These are phyloP conservation scores for Steinernema carpocapsae DNA, from an alignment of 2,888 invertebrate genomes.

Conservation along the genomic window DNA sequence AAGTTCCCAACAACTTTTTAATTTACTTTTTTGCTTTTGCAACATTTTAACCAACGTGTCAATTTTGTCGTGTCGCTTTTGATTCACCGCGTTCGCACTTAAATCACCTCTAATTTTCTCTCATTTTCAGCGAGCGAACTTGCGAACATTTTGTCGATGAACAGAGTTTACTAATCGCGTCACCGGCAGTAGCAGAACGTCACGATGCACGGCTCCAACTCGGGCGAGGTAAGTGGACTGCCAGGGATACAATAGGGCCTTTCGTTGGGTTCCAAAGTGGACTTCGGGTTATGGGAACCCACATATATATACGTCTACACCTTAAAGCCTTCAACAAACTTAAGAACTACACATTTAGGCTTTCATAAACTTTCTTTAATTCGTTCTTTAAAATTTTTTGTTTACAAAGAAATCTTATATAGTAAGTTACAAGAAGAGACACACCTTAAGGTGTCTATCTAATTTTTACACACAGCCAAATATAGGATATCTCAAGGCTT, in stretches of 20 bases:
- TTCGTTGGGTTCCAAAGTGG: too few species aligned
- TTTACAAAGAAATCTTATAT: too few species aligned
- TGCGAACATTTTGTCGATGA: background rate
- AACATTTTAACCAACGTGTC: too few species aligned
- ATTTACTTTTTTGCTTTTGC: background rate
- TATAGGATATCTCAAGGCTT: too few species aligned
- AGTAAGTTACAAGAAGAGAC: too few species aligned
- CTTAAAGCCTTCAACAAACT: background rate
- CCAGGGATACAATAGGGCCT: background rate
- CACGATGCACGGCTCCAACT: constrained; percentile 10
- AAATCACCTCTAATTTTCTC: too few species aligned
- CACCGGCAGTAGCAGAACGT: background rate
- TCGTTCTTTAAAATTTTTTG: background rate
- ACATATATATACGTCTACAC: background rate
- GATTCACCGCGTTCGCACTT: too few species aligned
- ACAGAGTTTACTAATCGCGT: background rate
- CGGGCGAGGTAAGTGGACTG: background rate
- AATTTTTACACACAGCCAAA: too few species aligned
- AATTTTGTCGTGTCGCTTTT: too few species aligned
- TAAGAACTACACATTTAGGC: background rate
- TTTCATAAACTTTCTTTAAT: background rate
- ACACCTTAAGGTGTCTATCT: too few species aligned
- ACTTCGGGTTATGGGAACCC: too few species aligned
- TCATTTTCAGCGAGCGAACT: too few species aligned
- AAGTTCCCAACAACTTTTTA: background rate